phyloP scores from a whole-genome alignment of 2,888 invertebrate species.

The Machimus rusticus region DNA sequence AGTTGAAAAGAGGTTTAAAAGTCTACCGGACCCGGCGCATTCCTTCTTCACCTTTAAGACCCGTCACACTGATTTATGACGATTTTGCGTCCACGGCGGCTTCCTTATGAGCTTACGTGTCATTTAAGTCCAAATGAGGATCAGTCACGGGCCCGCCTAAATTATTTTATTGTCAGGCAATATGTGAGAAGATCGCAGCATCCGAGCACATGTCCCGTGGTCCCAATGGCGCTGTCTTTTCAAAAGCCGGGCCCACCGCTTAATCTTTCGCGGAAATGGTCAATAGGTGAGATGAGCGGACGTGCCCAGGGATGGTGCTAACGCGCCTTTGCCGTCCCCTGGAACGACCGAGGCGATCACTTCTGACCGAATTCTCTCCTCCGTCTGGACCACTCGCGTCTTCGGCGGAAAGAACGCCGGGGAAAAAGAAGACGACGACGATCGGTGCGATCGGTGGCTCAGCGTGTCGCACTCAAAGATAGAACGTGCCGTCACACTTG shows the following conservation, averaged over 20 bases:
- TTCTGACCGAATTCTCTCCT: background rate
- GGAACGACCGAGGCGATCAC: background rate
- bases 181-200: conserved; percentile 24
- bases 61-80: conserved; percentile 23
- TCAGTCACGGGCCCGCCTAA: conserved; percentile 24
- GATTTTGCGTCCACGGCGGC: conserved; percentile 4
- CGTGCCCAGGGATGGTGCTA: conserved; percentile 7
- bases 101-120: conserved; percentile 32
- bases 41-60: background rate
- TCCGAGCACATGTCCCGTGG: background rate
- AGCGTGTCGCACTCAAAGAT: background rate
- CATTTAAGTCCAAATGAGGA: conserved; percentile 28
- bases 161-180: conserved; percentile 27
- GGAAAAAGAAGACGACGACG: background rate
- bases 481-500: background rate
- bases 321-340: background rate
- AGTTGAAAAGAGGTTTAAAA: background rate
- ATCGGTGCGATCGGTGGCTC: background rate
- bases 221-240: conserved; percentile 16
- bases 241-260: background rate
- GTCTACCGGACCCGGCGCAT: background rate
- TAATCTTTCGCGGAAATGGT: conserved; percentile 36
- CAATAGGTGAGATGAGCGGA: conserved; percentile 11
- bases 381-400: background rate
- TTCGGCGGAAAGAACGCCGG: background rate